Base-by-base conservation (phyloP, 1,140 invertebrate genomes). In the Bemisia tabaci region DNA sequence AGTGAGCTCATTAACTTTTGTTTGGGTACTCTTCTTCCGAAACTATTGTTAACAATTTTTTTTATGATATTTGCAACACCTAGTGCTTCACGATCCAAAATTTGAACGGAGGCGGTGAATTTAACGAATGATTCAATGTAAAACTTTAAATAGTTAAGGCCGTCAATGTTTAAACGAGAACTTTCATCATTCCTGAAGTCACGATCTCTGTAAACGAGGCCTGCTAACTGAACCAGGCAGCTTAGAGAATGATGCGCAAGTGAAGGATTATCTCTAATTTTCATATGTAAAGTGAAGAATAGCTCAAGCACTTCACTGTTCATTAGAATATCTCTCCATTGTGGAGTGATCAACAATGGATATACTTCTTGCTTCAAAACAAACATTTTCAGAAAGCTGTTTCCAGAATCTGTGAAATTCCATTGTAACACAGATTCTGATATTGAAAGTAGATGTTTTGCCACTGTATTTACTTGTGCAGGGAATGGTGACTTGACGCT, bases 231-330 rank as follows among this genome's bases (percentile, higher is more conserved):
- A 12, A 89, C 84, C 24, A 95, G 78, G 78, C 91, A 93, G 66
- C 83, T 87, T 22, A 92, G 75, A 12, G 88, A 86, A 70, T 88
- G 85, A 76, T 89, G 87, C 48, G 85, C 82, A 69, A 94, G 78
- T 59, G 88, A 84, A 12, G 85, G 84, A 73, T 88, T 84, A 26
- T 83, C 82, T 59, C 91, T 79, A 12, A 92, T 84, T 81, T 91
- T 89, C 82, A 87, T 86, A 76, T 93, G 90, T 63, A 93, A 79
- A 72, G 81, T 85, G 75, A 93, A 94, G 77, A 94, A 90, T 33
- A 94, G 74, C 59, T 87, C 81, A 63, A 92, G 75, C 12, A 94
- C 78, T 67, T 82, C 80, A 25, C 87, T 83, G 73, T 91, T 84
- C 60, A 91, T 78, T 65, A 95, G 85, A 11, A 89, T 82, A 67